Conservation (phyloP, 2,888 invertebrate species). For the Amblyteles armatorius region DNA sequence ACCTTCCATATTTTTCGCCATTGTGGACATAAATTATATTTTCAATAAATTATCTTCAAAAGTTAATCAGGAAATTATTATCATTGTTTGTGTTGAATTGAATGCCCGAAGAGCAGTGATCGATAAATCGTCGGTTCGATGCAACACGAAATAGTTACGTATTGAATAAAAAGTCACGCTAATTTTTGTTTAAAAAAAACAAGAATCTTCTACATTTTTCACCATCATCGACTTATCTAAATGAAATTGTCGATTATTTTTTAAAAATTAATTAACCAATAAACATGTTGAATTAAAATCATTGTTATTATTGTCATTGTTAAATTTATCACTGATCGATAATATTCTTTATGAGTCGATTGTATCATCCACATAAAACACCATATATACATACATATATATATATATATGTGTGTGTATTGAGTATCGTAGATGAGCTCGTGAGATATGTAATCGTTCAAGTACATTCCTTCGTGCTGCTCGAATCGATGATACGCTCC, state of each 20-base stretch:
- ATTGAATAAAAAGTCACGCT: not conserved
- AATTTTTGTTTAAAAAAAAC: not conserved
- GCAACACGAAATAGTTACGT: not conserved
- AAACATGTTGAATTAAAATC: not conserved
- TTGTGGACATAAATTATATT: not conserved
- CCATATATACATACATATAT: not conserved
- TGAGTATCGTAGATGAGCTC: constrained; percentile 16
- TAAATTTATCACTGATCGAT: not conserved
- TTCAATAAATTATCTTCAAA: not conserved
- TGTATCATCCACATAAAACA: not conserved
- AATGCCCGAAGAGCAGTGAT: not conserved
- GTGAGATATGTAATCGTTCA: constrained; percentile 19
- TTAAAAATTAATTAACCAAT: not conserved
- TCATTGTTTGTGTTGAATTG: no score
- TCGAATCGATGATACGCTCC: not conserved
- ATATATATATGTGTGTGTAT: not conserved
- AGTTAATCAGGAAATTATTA: not conserved
- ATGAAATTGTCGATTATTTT: no score
- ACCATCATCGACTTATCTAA: no score
- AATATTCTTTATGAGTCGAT: not conserved
- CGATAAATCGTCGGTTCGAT: not conserved
- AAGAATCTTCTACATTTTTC: no score
- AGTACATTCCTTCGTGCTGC: constrained; percentile 8
- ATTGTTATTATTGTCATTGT: not conserved
- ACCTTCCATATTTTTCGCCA: not conserved